Base-by-base conservation (phyloP, 2,888 invertebrate genomes). In the Scaptomyza polygonia region DNA sequence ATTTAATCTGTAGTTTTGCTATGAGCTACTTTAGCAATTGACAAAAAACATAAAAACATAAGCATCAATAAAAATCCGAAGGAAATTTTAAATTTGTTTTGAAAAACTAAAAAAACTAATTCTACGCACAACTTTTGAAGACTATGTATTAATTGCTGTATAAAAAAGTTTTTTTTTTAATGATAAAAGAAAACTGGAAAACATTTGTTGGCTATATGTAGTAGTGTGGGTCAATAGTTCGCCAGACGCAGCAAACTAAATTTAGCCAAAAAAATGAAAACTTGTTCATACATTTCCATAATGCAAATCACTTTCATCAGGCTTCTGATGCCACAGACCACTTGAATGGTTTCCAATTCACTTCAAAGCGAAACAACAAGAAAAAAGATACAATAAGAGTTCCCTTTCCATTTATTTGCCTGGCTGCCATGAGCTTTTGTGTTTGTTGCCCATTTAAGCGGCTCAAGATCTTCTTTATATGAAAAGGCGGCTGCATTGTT, bases 171-270 rank as follows among this genome's bases (percentile, higher is more conserved):
- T n/a, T 48, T 34, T n/a, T 48, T 32, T 34, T n/a, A n/a, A 49
- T 34, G n/a, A 36, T 14, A 14, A 25, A 14, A 25, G 3, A 25
- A 30, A 48, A 49, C 27, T 2, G 18, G 6, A 39, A 59, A 71
- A 16, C 42, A 51, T 58, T 72, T 58, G 25, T 12, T 55, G 51
- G 57, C 7, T 51, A 43, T 34, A n/a, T n/a, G n/a, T n/a, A n/a
- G n/a, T n/a, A 71, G 83, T 86, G 61, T 72, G 80, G 80, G 80
- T 81, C 80, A 81, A 73, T 86, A 83, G 86, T 81, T 86, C 77
- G 72, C 39, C 67, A 66, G 66, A 65, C 75, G 16, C 43, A 61
- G 27, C 30, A 57, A 56, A 42, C 85, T 81, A 80, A 85, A 72
- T 78, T 80, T 83, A 86, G 87, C 83, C 59, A 63, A 65, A 76